Conservation (phyloP, 2,797 vertebrate genomes). For the Dromococcyx pavoninus region DNA sequence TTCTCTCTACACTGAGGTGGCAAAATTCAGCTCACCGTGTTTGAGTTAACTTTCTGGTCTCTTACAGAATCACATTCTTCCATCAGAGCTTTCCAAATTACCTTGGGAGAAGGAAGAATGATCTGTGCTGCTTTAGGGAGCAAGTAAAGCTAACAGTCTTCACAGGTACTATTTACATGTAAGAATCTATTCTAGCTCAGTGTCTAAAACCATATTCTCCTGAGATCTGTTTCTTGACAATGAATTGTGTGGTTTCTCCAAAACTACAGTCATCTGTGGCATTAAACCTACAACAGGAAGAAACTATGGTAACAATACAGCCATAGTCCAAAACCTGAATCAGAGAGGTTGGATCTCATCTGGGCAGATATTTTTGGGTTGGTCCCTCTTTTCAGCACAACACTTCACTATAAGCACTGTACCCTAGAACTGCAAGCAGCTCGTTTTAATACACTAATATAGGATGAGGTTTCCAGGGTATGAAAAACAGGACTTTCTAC, state of each 20-base stretch:
- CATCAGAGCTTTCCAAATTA: neutral
- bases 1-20: neutral
- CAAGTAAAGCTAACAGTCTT: neutral
- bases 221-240: neutral
- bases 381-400: neutral
- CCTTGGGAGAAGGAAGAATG: neutral
- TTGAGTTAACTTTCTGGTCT: neutral
- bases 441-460: neutral
- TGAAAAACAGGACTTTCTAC: neutral
- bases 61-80: neutral
- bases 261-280: neutral
- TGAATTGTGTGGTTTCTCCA: neutral
- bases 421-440: neutral
- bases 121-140: neutral
- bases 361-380: neutral
- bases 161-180: neutral
- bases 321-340: neutral
- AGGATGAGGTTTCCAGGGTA: neutral
- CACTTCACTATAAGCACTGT: neutral
- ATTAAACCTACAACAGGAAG: neutral
- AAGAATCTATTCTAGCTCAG: neutral
- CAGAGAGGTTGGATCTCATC: neutral
- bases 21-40: neutral
- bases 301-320: neutral
- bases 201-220: neutral